A percentile compares a stretch with the other conserved stretches of the same genome.
phyloP scores from a whole-genome alignment of 2,113 vertebrate genomes.

The Ranitomeya imitator region DNA sequence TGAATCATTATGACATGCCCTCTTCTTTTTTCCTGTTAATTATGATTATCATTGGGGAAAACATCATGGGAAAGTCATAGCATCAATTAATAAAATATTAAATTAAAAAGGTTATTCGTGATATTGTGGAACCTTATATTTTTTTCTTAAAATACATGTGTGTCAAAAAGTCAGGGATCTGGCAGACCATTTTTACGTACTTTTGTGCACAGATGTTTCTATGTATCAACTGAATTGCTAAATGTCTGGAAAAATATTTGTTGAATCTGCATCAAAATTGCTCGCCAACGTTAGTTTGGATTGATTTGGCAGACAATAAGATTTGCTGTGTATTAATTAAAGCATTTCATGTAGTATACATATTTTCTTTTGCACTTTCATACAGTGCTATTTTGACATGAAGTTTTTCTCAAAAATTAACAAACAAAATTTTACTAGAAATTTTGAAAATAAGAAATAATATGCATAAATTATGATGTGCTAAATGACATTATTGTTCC shows the following conservation, averaged over 20 bases:
- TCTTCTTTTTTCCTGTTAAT: neutral
- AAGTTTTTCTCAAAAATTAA: neutral
- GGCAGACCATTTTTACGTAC: slow-evolving; percentile 1
- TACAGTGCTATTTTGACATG: slow-evolving; percentile 16
- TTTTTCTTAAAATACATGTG: neutral
- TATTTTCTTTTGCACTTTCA: slow-evolving; percentile 33
- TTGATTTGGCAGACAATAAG: slow-evolving; percentile 34
- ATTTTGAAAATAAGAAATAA: neutral
- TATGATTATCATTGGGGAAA: neutral
- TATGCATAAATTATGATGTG: neutral
- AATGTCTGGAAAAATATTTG: slow-evolving; percentile 50
- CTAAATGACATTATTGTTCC: neutral
- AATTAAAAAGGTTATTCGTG: neutral
- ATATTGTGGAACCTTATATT: neutral
- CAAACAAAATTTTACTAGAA: slow-evolving; percentile 5
- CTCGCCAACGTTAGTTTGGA: slow-evolving; percentile 16
- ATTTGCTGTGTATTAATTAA: slow-evolving; percentile 42
- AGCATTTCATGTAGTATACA: slow-evolving; percentile 28
- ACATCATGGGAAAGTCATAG: neutral
- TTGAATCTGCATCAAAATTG: slow-evolving; percentile 46
- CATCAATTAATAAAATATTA: neutral
- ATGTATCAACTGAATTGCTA: slow-evolving; percentile 45
- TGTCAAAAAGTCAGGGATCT: neutral
- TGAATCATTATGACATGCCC: neutral
- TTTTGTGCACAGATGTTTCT: slow-evolving; percentile 51